Percentiles rank a stretch among this genome's conserved stretches.
Evolutionary conservation across 1,140 invertebrate genomes (phyloP).

Genomic region (Aricia agestis): DNA sequence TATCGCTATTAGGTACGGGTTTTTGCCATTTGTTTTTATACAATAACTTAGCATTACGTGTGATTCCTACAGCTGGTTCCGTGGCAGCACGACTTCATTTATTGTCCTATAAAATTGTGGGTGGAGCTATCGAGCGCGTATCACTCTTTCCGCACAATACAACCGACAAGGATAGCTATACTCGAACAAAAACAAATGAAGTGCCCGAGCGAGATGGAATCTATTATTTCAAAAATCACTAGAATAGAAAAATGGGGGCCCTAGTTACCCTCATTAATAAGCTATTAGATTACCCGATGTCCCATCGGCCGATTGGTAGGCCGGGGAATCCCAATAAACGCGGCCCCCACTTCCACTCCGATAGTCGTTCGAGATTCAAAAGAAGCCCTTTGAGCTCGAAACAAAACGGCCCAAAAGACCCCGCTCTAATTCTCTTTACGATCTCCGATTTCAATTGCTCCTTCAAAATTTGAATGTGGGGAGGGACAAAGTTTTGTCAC

Average conservation of each 20-base stretch:
- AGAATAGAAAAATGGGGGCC: conserved; percentile 71
- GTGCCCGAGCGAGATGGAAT: conserved; percentile 50
- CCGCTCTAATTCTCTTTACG: conserved; percentile 74
- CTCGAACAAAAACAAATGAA: conserved; percentile 48
- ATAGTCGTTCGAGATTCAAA: conserved; percentile 72
- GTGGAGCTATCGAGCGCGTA: conserved; percentile 55
- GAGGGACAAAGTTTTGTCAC: conserved; percentile 74
- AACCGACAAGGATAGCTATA: conserved; percentile 54
- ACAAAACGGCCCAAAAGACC: conserved; percentile 70
- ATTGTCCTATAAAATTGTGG: conserved; percentile 71
- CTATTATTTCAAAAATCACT: conserved; percentile 66
- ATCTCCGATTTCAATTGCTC: conserved; percentile 76
- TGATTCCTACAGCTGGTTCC: conserved; percentile 55
- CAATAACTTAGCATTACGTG: conserved; percentile 59
- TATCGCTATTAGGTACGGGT: conserved; percentile 23
- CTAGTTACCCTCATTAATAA: conserved; percentile 72
- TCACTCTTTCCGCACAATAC: conserved; percentile 55
- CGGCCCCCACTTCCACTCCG: conserved; percentile 68
- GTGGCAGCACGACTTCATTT: conserved; percentile 57
- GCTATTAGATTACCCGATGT: conserved; percentile 72
- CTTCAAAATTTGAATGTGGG: conserved; percentile 75
- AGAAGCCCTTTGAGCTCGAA: conserved; percentile 68
- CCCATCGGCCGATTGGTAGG: conserved; percentile 66
- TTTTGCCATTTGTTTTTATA: conserved; percentile 68
- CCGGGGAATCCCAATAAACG: conserved; percentile 71